These are phyloP conservation scores for Sinodicranocentrus sp. DNA, from an alignment of 2,888 invertebrate genomes.

Conservation along the genomic window DNA sequence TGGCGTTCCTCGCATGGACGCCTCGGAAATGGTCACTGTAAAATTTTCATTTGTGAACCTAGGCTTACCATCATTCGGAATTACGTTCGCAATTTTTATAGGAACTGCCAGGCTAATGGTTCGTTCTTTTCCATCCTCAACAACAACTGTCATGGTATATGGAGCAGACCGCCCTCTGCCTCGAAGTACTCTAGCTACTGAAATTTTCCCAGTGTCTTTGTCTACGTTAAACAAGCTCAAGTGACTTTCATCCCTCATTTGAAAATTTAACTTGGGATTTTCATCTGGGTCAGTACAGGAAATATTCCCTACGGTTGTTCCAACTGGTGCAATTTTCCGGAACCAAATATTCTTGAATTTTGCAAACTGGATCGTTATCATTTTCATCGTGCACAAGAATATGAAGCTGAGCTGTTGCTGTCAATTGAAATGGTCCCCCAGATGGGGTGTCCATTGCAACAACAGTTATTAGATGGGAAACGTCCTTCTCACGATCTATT, in stretches of 20 bases:
- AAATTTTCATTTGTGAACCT: conserved; percentile 76
- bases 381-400: conserved; percentile 85
- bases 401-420: conserved; percentile 81
- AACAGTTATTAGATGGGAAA: conserved; percentile 84
- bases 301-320: conserved; percentile 84
- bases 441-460: conserved; percentile 87
- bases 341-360: conserved; percentile 84
- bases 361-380: conserved; percentile 87
- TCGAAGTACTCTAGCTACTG: conserved; percentile 69
- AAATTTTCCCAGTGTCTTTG: conserved; percentile 68
- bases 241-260: conserved; percentile 71
- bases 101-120: conserved; percentile 69
- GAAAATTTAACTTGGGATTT: conserved; percentile 68
- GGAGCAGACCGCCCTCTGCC: conserved; percentile 74
- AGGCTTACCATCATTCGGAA: conserved; percentile 78
- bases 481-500: conserved; percentile 86
- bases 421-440: conserved; percentile 85
- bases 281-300: conserved; percentile 88
- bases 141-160: conserved; percentile 67
- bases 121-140: conserved; percentile 75
- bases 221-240: conserved; percentile 73
- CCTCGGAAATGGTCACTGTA: conserved; percentile 77
- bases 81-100: conserved; percentile 74
- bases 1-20: conserved; percentile 75
- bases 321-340: conserved; percentile 86